Conservation (phyloP, 2,797 vertebrate species). For the Microctenopoma stevenorrisi region DNA sequence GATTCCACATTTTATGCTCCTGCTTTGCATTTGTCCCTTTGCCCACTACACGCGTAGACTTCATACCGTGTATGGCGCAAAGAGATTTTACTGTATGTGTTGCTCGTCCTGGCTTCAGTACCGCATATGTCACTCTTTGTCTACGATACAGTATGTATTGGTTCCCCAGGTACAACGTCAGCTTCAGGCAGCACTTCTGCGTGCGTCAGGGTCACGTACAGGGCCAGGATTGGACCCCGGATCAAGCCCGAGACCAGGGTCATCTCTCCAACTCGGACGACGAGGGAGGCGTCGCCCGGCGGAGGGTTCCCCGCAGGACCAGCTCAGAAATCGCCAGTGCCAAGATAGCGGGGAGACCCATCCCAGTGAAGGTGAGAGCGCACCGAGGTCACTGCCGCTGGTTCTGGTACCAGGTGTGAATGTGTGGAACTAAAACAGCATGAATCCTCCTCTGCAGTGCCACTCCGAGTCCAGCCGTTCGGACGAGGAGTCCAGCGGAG, state of each 20-base stretch:
- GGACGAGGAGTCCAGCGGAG: slow-evolving; percentile 93
- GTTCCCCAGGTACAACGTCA: slow-evolving; percentile 94
- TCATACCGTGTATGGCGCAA: slow-evolving; percentile 37
- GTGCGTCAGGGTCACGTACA: slow-evolving; percentile 88
- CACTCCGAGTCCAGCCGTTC: slow-evolving; percentile 95
- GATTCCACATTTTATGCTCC: slow-evolving; percentile 51
- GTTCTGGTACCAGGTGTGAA: too few species aligned
- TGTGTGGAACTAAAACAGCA: too few species aligned
- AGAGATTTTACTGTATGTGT: slow-evolving; percentile 60
- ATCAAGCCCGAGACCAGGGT: slow-evolving; percentile 36
- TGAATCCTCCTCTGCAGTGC: slow-evolving; percentile 58
- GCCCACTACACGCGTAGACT: slow-evolving; percentile 33
- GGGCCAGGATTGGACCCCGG: slow-evolving; percentile 36
- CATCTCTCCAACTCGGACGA: slow-evolving; percentile 80
- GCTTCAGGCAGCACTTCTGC: slow-evolving; percentile 92
- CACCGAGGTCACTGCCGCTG: too few species aligned
- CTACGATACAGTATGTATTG: slow-evolving; percentile 80
- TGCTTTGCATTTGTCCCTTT: slow-evolving; percentile 70
- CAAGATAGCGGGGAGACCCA: slow-evolving; percentile 91
- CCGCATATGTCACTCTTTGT: slow-evolving; percentile 74
- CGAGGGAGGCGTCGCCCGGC: slow-evolving; percentile 80
- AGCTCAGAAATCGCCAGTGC: slow-evolving; percentile 92
- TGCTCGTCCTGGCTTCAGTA: slow-evolving; percentile 69
- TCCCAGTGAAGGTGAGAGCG: slow-evolving; percentile 81
- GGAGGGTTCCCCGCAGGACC: slow-evolving; percentile 91